Evolutionary conservation across 2,113 vertebrate species (phyloP).

Genomic region (Toxotes jaculatrix): DNA sequence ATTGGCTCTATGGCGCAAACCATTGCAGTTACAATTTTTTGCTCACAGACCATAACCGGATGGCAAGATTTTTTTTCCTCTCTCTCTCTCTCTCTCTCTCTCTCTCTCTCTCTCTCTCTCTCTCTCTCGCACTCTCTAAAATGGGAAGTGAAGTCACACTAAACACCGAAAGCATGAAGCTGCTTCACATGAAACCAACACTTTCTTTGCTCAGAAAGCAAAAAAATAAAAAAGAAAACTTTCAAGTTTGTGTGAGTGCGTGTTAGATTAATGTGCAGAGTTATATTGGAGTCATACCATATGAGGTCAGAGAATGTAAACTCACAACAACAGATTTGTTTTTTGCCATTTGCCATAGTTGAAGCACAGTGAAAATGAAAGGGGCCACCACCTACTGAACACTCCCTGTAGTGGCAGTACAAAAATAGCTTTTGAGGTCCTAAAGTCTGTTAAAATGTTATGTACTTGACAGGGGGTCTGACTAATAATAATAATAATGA

Average conservation of each 20-base stretch:
- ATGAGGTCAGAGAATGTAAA: background rate
- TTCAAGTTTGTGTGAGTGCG: background rate
- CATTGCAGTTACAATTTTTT: constrained; percentile 82
- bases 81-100: constrained; percentile 55
- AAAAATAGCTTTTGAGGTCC: background rate
- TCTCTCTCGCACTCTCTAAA: constrained; percentile 81
- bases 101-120: constrained; percentile 37
- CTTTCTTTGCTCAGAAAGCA: constrained; percentile 13
- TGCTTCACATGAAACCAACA: constrained; percentile 77
- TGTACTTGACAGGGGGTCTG: background rate
- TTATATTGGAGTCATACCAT: background rate
- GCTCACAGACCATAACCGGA: constrained; percentile 86
- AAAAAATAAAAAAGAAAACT: constrained; percentile 18
- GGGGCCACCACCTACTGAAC: background rate
- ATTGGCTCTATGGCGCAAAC: constrained; percentile 83
- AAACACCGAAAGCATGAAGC: constrained; percentile 50
- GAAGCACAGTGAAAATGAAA: constrained; percentile 17
- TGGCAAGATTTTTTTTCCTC: constrained; percentile 71
- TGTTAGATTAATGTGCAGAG: background rate
- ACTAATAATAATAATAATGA: background rate
- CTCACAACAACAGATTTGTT: background rate
- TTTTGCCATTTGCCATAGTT: background rate
- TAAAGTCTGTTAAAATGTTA: background rate
- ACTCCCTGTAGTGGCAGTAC: background rate
- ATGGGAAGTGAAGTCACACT: constrained; percentile 91